Evolutionary conservation across 35 echinoderm and acorn worm species (phyloP).

Genomic region (Chiridota heheva): DNA sequence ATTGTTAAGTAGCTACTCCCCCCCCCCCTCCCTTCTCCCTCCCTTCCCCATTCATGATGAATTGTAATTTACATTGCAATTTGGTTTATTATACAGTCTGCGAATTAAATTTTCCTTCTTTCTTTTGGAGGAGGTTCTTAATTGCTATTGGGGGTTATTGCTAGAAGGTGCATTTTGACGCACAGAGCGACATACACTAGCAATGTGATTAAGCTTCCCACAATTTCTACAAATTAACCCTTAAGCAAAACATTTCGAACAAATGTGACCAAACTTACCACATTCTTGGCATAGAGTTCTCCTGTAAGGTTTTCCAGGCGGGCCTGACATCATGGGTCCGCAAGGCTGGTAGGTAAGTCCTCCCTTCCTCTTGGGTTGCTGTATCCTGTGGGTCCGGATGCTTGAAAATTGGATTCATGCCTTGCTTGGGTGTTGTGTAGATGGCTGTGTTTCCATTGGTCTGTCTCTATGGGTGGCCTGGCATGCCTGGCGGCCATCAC

Average conservation of each 20-base stretch:
- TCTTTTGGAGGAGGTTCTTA: not conserved
- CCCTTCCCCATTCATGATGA: too few relatives aligned
- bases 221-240: not conserved
- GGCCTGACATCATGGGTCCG: not conserved
- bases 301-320: not conserved
- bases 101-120: not conserved
- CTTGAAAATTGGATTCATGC: too few relatives aligned
- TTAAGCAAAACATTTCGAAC: not conserved
- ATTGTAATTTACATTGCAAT: too few relatives aligned
- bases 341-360: not conserved
- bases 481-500: too few relatives aligned
- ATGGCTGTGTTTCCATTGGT: too few relatives aligned
- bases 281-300: not conserved
- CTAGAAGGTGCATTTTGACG: not conserved
- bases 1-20: too few relatives aligned
- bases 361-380: not conserved
- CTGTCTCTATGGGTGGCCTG: too few relatives aligned
- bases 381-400: too few relatives aligned
- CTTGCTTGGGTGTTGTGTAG: not conserved
- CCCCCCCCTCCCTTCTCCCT: too few relatives aligned
- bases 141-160: conserved; percentile 14
- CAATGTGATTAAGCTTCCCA: not conserved
- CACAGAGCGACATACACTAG: not conserved
- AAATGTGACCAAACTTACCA: not conserved
- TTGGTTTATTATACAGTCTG: not conserved